Evolutionary conservation across 2,797 vertebrate species (phyloP).

Genomic region (Carapus acus): DNA sequence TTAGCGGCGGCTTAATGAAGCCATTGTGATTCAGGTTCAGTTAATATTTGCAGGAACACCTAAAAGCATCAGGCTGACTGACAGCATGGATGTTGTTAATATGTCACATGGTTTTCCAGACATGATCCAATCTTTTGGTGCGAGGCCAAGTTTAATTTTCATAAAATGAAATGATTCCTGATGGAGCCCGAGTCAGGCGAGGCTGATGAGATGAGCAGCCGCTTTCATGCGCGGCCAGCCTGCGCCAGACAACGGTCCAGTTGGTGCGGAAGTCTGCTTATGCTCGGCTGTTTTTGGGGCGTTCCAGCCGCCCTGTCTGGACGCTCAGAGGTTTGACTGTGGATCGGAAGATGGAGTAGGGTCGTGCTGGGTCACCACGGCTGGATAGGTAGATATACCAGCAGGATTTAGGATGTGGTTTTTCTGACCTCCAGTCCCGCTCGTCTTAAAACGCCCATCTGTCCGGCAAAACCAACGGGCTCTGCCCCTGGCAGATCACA

Average conservation of each 20-base stretch:
- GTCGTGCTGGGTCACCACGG: conserved; percentile 28
- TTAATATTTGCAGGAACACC: conserved; percentile 48
- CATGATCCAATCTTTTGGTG: conserved; percentile 56
- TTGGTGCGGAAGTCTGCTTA: conserved; percentile 4
- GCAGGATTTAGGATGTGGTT: conserved; percentile 46
- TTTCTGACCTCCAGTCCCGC: conserved; percentile 37
- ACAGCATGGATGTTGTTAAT: conserved; percentile 58
- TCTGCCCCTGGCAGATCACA: conserved; percentile 51
- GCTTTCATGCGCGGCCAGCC: conserved; percentile 2
- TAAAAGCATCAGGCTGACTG: conserved; percentile 47
- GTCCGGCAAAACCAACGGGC: conserved; percentile 58
- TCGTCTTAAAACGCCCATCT: conserved; percentile 46
- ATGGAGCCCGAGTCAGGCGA: background rate
- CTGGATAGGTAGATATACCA: conserved; percentile 32
- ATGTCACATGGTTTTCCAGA: conserved; percentile 60
- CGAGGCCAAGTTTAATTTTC: conserved; percentile 35
- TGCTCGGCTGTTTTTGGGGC: conserved; percentile 4
- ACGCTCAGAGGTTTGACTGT: conserved; percentile 20
- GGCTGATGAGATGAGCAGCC: background rate
- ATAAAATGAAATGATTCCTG: conserved; percentile 29
- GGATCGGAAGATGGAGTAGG: conserved; percentile 26
- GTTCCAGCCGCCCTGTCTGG: background rate
- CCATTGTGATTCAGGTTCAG: conserved; percentile 61
- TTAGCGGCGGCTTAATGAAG: conserved; percentile 57
- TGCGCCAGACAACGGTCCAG: background rate